Base-by-base conservation (phyloP, 2,888 invertebrate genomes). In the Dicyrtomina minuta region DNA sequence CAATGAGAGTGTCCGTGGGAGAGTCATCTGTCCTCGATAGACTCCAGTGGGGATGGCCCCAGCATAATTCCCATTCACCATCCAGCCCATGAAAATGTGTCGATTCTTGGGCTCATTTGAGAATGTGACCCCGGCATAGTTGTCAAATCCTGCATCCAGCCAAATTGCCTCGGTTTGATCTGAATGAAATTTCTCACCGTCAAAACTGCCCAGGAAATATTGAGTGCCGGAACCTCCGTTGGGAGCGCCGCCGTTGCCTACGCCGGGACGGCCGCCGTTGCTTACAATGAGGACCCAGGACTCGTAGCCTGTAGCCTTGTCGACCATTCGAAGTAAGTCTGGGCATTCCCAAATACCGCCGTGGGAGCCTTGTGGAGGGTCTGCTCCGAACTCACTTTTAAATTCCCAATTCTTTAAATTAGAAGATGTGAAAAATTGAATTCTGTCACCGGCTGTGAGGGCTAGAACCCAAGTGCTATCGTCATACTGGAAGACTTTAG, bases 91-190 rank as follows among this genome's bases (percentile, higher is more conserved):
- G 20, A 68, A 44, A 24, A 75, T 61, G 0, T 3, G 12, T 4
- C 72, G 43, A 12, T 65, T 65, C 0, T 55, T 33, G 0, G 74
- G 75, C 5, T 72, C 73, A 46, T 75, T 73, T 12, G 61, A 68
- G 55, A 75, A 78, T 0, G 75, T 72, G 1, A 78, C 76, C 17
- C 74, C 73, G 12, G 76, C 78, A 46, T 78, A 78, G 59, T 78
- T 78, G 24, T 78, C 78, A 0, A 71, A 15, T 0, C 70, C 39
- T 71, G 73, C 75, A 41, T 78, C 78, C 49, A 77, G 43, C 76
- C 76, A 78, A 20, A 73, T 62, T 8, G 73, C 12, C 8, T 67
- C 41, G n/a, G 46, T 59, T 68, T 65, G 65, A 24, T 65, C 70
- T 20, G 55, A 58, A 51, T 26, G 46, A 58, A 71, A 74, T 0